Evolutionary conservation across 2,888 invertebrate species (phyloP).

Genomic region (Macaria notata): DNA sequence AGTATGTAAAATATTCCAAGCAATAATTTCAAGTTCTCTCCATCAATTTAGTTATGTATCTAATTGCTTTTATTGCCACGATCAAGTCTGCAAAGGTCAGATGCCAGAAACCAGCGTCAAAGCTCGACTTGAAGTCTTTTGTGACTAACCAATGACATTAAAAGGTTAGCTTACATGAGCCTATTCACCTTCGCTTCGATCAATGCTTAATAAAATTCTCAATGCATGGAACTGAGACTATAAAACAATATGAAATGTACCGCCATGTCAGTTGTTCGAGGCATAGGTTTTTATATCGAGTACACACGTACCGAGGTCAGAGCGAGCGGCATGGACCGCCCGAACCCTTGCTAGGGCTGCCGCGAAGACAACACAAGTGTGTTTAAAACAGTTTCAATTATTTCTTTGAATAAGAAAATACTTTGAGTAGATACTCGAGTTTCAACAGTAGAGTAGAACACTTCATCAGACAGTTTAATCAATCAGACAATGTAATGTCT

Average conservation of each 20-base stretch:
- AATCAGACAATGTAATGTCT: too few relatives aligned
- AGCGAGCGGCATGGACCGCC: conserved; percentile 15
- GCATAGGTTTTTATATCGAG: conserved; percentile 14
- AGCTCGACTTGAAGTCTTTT: conserved; percentile 10
- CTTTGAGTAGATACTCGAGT: too few relatives aligned
- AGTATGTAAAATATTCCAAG: too few relatives aligned
- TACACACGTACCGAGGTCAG: conserved; percentile 23
- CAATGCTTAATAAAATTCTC: conserved; percentile 17
- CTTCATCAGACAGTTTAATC: too few relatives aligned
- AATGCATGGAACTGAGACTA: conserved; percentile 17
- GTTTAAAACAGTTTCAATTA: too few relatives aligned
- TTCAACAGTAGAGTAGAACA: too few relatives aligned
- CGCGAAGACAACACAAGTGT: neutral
- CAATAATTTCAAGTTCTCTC: too few relatives aligned
- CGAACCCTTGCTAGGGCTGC: conserved; percentile 15
- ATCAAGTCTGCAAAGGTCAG: conserved; percentile 1
- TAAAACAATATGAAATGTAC: conserved; percentile 21
- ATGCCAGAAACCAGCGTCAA: neutral
- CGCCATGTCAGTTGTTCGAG: conserved; percentile 17
- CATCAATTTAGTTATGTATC: too few relatives aligned
- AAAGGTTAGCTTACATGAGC: conserved; percentile 13
- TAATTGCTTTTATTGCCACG: too few relatives aligned
- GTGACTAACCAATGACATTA: conserved; percentile 12
- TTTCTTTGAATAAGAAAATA: too few relatives aligned
- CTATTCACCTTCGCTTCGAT: conserved; percentile 11